These are phyloP conservation scores for Lasiommata megera DNA, from an alignment of 2,888 invertebrate genomes.

Conservation along the genomic window DNA sequence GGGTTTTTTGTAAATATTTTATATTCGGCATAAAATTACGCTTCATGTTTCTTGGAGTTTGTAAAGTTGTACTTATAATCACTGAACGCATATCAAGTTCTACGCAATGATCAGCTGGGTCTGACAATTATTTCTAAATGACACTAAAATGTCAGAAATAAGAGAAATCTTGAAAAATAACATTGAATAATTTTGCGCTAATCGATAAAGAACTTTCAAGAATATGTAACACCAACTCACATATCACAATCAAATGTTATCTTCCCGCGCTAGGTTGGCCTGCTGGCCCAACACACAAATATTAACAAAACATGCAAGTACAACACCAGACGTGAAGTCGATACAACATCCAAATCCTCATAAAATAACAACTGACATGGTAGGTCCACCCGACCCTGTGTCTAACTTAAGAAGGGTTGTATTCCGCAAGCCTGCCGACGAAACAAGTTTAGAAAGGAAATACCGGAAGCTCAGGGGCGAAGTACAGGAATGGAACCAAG, in stretches of 20 bases:
- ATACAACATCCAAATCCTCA: conserved; percentile 62
- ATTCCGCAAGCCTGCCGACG: conserved; percentile 83
- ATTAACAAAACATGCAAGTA: conserved; percentile 28
- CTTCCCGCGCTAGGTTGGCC: conserved; percentile 6
- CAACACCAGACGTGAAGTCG: conserved; percentile 53
- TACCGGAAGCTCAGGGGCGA: conserved; percentile 84
- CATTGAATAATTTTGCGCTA: too few relatives aligned
- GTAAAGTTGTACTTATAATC: too few relatives aligned
- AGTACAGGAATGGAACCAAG: conserved; percentile 91
- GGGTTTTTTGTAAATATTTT: too few relatives aligned
- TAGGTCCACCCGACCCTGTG: conserved; percentile 90
- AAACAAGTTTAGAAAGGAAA: conserved; percentile 83
- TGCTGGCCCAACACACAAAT: conserved; percentile 4
- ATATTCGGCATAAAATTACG: too few relatives aligned
- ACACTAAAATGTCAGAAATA: too few relatives aligned
- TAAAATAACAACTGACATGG: conserved; percentile 80
- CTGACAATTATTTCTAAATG: background rate
- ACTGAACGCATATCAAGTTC: too few relatives aligned
- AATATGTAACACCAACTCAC: too few relatives aligned
- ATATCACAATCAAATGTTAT: too few relatives aligned
- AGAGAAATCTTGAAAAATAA: too few relatives aligned
- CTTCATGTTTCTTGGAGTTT: too few relatives aligned
- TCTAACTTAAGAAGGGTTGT: conserved; percentile 89
- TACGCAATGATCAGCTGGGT: background rate
- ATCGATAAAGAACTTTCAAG: too few relatives aligned